Conservation (phyloP, 1,140 invertebrate species). For the roundworm (Caenorhabditis elegans) region DNA sequence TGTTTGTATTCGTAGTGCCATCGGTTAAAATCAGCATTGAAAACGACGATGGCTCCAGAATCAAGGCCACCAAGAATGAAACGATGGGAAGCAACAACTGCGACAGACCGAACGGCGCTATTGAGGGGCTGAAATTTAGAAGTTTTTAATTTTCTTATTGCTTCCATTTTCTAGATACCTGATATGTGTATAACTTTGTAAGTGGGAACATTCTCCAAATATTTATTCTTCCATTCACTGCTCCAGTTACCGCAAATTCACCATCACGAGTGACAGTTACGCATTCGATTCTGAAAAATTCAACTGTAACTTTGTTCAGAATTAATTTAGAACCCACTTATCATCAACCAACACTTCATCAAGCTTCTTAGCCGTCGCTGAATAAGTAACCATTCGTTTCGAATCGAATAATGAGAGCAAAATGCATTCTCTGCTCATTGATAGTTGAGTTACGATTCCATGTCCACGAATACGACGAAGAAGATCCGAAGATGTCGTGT, state of each 20-base stretch:
- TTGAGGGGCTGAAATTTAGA: constrained; percentile 67
- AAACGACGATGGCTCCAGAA: constrained; percentile 94
- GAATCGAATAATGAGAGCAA: constrained; percentile 85
- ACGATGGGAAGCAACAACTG: constrained; percentile 71
- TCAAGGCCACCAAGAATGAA: constrained; percentile 92
- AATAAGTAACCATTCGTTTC: constrained; percentile 71
- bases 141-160: constrained; percentile 34
- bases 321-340: background rate
- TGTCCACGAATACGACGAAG: constrained; percentile 71
- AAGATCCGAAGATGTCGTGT: constrained; percentile 97
- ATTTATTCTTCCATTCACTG: constrained; percentile 93
- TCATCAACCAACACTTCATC: constrained; percentile 69
- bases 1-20: constrained; percentile 77
- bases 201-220: constrained; percentile 97
- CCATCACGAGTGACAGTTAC: constrained; percentile 91
- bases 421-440: constrained; percentile 88
- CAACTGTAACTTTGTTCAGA: background rate
- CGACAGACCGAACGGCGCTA: constrained; percentile 57
- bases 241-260: constrained; percentile 90
- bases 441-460: constrained; percentile 77
- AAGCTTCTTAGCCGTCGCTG: constrained; percentile 84
- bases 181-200: constrained; percentile 92
- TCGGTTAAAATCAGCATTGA: constrained; percentile 98
- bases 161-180: too few species aligned
- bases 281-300: constrained; percentile 73